Evolutionary conservation across 2,888 invertebrate species (phyloP), one percentile per base, ranked within the genome.

Genomic region (Archaeoteleia sp.): DNA sequence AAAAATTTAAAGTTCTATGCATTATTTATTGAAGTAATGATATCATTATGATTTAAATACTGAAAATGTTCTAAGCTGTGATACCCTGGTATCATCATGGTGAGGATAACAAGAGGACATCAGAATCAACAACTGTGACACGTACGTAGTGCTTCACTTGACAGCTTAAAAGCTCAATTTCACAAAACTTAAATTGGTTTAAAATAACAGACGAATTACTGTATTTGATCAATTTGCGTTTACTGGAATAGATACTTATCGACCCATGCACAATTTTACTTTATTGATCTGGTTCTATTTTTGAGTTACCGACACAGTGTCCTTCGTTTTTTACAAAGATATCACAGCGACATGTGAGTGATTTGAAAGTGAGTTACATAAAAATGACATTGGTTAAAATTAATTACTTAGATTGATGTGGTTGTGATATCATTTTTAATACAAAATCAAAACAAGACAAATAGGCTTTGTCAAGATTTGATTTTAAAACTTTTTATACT

Each of bases 251-350:
- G 23, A 23, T 37, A 5, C 3, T 23, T 23, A 7, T 23, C 14
- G 23, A 46, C 35, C n/a, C 10, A 23, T 12, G 13, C 12, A 23
- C 34, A 46, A 32, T 14, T 34, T 46, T 23, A 34, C 25, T 34
- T 10, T 34, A 46, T 46, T 34, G 46, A 46, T 46, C 29, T 34
- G 13, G 23, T 32, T 46, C 46, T 46, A 46, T 46, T 46, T 45
- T 34, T 20, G 23, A 46, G 13, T 46, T 23, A 23, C 13, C 12
- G 23, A 46, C 34, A 23, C 30, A n/a, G 1, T 45, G 14, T 20
- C 10, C 27, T 32, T 20, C 14, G 6, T 43, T 43, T 30, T 3
- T 43, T 43, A 43, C 15, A 43, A 14, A 2, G 34, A 43, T 7
- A 23, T 45, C 32, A 32, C 30, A 12, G 30, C 17, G 10, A 12